phyloP scores from a whole-genome alignment of 2,888 invertebrate species.

The Perizoma flavofasciatum region DNA sequence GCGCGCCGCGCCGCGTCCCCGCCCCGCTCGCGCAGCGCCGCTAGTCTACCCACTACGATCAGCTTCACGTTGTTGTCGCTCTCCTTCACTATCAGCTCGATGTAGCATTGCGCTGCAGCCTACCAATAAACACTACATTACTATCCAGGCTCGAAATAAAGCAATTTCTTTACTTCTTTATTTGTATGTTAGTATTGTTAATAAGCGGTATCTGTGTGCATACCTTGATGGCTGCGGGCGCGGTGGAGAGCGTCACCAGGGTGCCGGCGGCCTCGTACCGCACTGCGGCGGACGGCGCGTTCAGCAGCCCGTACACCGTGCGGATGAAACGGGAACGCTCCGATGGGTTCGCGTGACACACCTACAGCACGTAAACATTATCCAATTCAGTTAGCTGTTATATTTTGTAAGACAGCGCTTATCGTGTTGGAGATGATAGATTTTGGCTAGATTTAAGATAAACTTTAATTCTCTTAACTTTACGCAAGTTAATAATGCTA shows the following conservation, averaged over 20 bases:
- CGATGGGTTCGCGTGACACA: slow-evolving; percentile 97
- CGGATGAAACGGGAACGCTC: slow-evolving; percentile 98
- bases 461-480: no score
- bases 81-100: slow-evolving; percentile 99
- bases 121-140: background rate
- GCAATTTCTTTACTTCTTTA: no score
- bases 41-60: slow-evolving; percentile 97
- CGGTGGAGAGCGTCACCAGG: slow-evolving; percentile 97
- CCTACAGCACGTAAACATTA: slow-evolving; percentile 73
- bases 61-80: slow-evolving; percentile 99
- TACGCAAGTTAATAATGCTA: no score
- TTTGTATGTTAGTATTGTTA: background rate
- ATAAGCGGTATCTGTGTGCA: slow-evolving; percentile 10
- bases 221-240: slow-evolving; percentile 97
- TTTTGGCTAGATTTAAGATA: no score
- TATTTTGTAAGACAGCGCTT: no score
- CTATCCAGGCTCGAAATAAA: no score
- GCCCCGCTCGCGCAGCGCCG: slow-evolving; percentile 93
- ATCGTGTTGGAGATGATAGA: no score
- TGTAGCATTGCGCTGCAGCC: slow-evolving; percentile 99
- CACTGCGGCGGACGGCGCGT: slow-evolving; percentile 97
- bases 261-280: slow-evolving; percentile 99
- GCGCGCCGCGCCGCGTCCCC: slow-evolving; percentile 92
- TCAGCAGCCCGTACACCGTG: slow-evolving; percentile 98
- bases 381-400: no score